Evolutionary conservation across 2,797 vertebrate species (phyloP).

Genomic region (Chrosomus eos): DNA sequence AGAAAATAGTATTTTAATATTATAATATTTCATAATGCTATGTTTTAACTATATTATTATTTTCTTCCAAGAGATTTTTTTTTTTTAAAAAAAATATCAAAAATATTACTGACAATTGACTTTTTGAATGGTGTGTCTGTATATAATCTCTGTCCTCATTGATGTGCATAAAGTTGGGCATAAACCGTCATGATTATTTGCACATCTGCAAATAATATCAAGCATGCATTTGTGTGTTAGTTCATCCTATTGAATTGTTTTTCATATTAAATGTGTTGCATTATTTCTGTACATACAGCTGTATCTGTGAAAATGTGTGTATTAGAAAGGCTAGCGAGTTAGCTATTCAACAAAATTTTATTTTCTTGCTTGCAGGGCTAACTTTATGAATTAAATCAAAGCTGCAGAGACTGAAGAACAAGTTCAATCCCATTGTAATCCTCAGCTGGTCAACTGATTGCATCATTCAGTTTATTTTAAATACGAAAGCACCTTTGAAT

Average conservation of each 20-base stretch:
- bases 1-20: too few relatives aligned
- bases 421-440: constrained; percentile 83
- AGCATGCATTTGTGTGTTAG: constrained; percentile 15
- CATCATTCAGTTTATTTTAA: constrained; percentile 76
- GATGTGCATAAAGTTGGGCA: constrained; percentile 23
- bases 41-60: neutral
- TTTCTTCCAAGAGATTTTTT: neutral
- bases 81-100: neutral
- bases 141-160: constrained; percentile 19
- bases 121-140: neutral
- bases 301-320: constrained; percentile 64
- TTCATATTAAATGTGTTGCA: neutral
- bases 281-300: constrained; percentile 63
- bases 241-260: constrained; percentile 15
- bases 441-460: constrained; percentile 82
- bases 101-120: neutral
- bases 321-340: constrained; percentile 79
- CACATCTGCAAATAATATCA: constrained; percentile 21
- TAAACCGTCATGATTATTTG: constrained; percentile 45
- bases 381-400: constrained; percentile 89
- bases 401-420: constrained; percentile 89
- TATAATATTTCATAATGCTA: neutral
- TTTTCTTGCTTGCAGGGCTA: constrained; percentile 95
- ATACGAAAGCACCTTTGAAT: constrained; percentile 75
- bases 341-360: constrained; percentile 83